Conservation (phyloP, 1,140 invertebrate species). For the Pseudomyrmex sp. region DNA sequence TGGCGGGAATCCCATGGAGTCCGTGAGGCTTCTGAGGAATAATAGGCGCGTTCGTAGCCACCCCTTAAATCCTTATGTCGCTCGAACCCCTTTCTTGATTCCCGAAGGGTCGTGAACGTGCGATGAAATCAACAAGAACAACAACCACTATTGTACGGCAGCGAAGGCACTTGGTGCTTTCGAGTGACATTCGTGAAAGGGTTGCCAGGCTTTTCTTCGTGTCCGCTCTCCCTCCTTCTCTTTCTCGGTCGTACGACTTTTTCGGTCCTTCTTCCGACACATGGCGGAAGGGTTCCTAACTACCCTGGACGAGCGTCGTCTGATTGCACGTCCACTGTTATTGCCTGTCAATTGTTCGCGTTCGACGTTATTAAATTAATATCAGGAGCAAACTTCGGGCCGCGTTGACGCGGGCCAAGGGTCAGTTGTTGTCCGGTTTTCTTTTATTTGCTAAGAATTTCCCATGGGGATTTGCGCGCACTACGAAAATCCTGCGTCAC, state of each 20-base stretch:
- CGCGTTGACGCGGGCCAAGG: constrained; percentile 52
- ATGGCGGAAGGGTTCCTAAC: constrained; percentile 75
- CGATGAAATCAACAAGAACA: constrained; percentile 86
- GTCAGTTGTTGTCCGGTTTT: constrained; percentile 75
- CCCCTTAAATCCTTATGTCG: constrained; percentile 79
- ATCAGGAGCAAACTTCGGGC: constrained; percentile 74
- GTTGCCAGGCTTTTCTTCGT: constrained; percentile 77
- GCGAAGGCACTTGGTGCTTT: constrained; percentile 75
- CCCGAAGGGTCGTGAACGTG: constrained; percentile 81
- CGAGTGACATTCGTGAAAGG: constrained; percentile 84
- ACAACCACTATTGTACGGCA: constrained; percentile 80
- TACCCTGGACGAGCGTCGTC: constrained; percentile 72
- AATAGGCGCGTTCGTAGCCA: constrained; percentile 66
- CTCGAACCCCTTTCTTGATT: constrained; percentile 79
- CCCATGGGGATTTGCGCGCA: constrained; percentile 74
- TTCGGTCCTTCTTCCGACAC: constrained; percentile 63
- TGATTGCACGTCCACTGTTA: constrained; percentile 81
- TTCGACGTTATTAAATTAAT: constrained; percentile 85
- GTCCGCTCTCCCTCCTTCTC: constrained; percentile 45
- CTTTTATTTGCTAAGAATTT: constrained; percentile 78
- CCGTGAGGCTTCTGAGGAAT: constrained; percentile 59
- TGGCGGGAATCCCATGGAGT: constrained; percentile 56
- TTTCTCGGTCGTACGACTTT: constrained; percentile 45
- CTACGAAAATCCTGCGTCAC: constrained; percentile 45
- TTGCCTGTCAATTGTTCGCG: constrained; percentile 84